phyloP scores from a whole-genome alignment of 2,797 vertebrate genomes.

The Onychomys leucogaster region DNA sequence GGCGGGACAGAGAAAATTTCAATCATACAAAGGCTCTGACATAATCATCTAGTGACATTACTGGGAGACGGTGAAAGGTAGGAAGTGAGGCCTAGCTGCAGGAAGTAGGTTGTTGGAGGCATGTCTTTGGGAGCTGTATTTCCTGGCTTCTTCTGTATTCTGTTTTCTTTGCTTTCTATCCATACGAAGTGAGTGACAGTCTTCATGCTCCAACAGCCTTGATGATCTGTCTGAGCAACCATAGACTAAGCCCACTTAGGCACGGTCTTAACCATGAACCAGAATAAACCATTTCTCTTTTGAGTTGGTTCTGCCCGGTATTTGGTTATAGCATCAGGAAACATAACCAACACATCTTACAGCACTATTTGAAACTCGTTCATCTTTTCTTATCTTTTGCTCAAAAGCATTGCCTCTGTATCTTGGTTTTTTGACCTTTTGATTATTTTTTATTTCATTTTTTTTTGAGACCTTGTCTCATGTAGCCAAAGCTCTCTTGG shows the following conservation, averaged over 20 bases:
- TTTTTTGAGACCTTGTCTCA: neutral
- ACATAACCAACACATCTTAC: neutral
- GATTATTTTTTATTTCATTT: neutral
- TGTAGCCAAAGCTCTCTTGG: neutral
- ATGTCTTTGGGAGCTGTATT: neutral
- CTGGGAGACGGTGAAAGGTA: neutral
- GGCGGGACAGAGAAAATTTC: neutral
- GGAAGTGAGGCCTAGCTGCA: neutral
- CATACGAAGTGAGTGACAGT: neutral
- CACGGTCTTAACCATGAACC: neutral
- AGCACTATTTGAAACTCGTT: neutral
- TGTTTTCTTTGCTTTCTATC: neutral
- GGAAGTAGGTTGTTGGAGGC: neutral
- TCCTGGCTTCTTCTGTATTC: neutral
- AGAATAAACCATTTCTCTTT: neutral
- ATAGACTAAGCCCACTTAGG: neutral
- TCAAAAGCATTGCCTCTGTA: neutral
- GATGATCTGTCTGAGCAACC: neutral
- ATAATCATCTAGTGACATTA: neutral
- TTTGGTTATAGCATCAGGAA: neutral
- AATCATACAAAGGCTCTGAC: neutral
- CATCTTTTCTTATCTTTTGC: neutral
- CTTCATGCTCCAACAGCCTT: neutral
- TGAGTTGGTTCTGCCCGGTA: neutral
- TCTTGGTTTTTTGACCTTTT: neutral